phyloP scores from a whole-genome alignment of 2,888 invertebrate genomes.

The Cephus spinipes region DNA sequence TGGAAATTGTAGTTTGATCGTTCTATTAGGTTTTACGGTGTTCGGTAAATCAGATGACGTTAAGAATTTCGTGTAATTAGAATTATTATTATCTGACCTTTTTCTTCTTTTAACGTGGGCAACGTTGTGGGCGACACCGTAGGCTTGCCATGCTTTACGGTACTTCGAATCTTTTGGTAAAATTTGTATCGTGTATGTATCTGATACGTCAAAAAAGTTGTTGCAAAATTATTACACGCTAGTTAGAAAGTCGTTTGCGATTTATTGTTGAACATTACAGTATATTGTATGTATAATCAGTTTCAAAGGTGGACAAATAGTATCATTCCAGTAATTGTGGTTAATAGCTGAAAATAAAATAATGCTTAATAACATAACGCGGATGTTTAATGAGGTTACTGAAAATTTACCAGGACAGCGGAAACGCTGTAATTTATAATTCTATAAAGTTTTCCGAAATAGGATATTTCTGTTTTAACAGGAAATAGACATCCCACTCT shows the following conservation, averaged over 20 bases:
- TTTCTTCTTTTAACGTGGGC: not conserved
- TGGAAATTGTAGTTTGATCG: not conserved
- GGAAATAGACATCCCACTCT: slow-evolving; percentile 30
- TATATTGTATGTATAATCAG: slow-evolving; percentile 12
- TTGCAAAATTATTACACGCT: not conserved
- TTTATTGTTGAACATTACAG: not conserved
- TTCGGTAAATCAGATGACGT: not conserved
- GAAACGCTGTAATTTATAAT: slow-evolving; percentile 27
- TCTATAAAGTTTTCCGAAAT: slow-evolving; percentile 32
- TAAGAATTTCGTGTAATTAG: not conserved
- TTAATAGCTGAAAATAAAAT: slow-evolving; percentile 25
- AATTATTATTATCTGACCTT: not conserved
- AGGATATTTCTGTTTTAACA: slow-evolving; percentile 31
- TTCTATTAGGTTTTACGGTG: not conserved
- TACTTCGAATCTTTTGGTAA: not conserved
- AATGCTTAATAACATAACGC: not conserved
- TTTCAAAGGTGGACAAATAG: slow-evolving; percentile 22
- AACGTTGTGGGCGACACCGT: not conserved
- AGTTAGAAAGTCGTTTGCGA: not conserved
- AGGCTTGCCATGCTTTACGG: not conserved
- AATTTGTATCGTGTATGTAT: not conserved
- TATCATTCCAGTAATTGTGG: slow-evolving; percentile 23
- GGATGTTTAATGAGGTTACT: not conserved
- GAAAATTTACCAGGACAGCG: slow-evolving; percentile 29
- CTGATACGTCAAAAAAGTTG: not conserved